Base-by-base conservation (phyloP, 2,888 invertebrate genomes). In the Drosophila affinis region DNA sequence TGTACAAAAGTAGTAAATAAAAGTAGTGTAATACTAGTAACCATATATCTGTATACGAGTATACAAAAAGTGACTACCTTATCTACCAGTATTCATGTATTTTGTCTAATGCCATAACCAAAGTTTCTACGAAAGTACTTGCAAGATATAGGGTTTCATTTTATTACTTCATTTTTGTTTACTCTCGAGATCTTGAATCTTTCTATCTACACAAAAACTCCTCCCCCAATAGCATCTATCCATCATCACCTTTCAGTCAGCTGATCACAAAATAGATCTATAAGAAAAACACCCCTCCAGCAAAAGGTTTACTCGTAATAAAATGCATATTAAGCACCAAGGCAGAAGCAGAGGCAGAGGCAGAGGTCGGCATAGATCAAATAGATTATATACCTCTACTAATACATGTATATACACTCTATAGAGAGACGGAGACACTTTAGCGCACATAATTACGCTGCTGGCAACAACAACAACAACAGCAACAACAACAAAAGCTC, bases 321-420 rank as follows among this genome's bases (percentile, higher is more conserved):
- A 64, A 83, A 78, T 83, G 86, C 82, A 85, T 75, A 78, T 57
- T 74, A 70, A 52, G 61, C 39, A 6, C 10, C 58, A 32, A 62
- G 55, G 72, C 79, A 71, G 60, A 52, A 54, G 85, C 10, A 54
- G 60, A 52, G 55, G 85, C 10, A 54, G 27, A 62, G 55, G 72
- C 79, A 71, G 60, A 52, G 57, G 85, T 78, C 85, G 85, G 87
- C 77, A 72, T 75, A 80, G 85, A 85, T 85, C 85, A 85, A 85
- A 85, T 78, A 87, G 87, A 84, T 85, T 87, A 59, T 52, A 62
- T 61, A 55, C 59, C 51, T 47, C 5, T 24, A 21, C 51, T 24
- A 53, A 48, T 39, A 53, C 29, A 63, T 64, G 52, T 32, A 4
- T 32, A 46, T 34, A 58, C 56, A 24, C 46, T 59, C 53, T 45